These are phyloP conservation scores for Gambusia yucatana DNA, from an alignment of 2,797 vertebrate species.

Conservation along the genomic window DNA sequence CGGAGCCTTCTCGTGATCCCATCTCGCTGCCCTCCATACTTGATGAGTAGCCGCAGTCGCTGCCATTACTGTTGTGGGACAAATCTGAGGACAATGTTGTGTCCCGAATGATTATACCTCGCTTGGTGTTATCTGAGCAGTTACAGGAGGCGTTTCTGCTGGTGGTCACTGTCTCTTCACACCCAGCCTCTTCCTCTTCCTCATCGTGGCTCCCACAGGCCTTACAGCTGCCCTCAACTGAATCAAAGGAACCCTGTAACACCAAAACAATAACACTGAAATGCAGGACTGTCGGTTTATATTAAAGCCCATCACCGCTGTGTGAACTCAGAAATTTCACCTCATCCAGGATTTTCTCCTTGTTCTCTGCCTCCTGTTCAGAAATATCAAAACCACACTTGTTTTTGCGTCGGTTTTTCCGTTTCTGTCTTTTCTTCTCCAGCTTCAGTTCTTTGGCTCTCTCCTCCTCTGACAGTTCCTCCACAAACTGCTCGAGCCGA, in stretches of 20 bases:
- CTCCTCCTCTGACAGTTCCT: constrained; percentile 96
- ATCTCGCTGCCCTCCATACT: constrained; percentile 95
- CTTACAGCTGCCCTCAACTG: constrained; percentile 86
- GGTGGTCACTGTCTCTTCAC: constrained; percentile 84
- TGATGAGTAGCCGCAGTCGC: constrained; percentile 96
- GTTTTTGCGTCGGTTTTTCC: constrained; percentile 97
- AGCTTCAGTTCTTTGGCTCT: constrained; percentile 94
- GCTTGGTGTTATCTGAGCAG: constrained; percentile 87
- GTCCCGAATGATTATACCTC: constrained; percentile 75
- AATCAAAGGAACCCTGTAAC: constrained; percentile 84
- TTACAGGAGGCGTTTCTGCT: constrained; percentile 86
- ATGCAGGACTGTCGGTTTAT: not conserved
- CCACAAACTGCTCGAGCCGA: constrained; percentile 94
- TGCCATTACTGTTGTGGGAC: constrained; percentile 88
- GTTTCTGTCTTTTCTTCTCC: constrained; percentile 97
- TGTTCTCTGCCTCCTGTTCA: constrained; percentile 83
- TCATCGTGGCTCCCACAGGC: constrained; percentile 85
- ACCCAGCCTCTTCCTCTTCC: constrained; percentile 71
- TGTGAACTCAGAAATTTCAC: constrained; percentile 63
- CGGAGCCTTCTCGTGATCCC: constrained; percentile 92
- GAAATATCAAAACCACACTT: constrained; percentile 90
- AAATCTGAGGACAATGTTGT: constrained; percentile 77
- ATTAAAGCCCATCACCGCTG: not conserved
- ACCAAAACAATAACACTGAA: constrained; percentile 18
- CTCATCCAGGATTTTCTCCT: constrained; percentile 86